Percentiles rank a stretch among this genome's conserved stretches.
Conservation (phyloP, 92 coral and sea anemone species). For the Scolanthus callimorphus region DNA sequence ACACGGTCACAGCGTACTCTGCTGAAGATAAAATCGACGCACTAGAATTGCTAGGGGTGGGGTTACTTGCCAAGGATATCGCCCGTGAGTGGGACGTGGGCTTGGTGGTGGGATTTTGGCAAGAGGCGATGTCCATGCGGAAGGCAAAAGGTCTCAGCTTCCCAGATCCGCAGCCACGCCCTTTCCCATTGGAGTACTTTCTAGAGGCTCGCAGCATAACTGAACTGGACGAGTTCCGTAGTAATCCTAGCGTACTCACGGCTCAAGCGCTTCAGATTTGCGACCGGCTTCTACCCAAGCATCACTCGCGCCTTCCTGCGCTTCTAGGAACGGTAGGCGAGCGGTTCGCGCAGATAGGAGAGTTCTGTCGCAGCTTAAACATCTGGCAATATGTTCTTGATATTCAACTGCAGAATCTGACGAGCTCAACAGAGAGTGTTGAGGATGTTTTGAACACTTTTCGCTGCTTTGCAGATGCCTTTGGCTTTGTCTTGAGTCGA, state of each 20-base stretch:
- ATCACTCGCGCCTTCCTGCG: conserved; percentile 75
- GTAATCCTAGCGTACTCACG: conserved; percentile 63
- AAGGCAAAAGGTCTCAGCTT: conserved; percentile 34
- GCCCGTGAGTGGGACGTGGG: conserved; percentile 79
- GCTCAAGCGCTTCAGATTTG: conserved; percentile 81
- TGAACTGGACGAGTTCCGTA: conserved; percentile 54
- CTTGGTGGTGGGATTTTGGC: conserved; percentile 76
- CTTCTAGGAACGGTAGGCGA: conserved; percentile 80
- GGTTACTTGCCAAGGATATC: conserved; percentile 67
- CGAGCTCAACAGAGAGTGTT: conserved; percentile 32
- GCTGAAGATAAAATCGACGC: conserved; percentile 61
- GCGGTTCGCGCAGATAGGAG: conserved; percentile 79
- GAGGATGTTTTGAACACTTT: conserved; percentile 73
- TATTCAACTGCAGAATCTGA: conserved; percentile 56
- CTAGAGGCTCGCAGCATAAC: conserved; percentile 56
- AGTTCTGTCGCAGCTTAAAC: conserved; percentile 74
- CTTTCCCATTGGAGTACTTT: conserved; percentile 68
- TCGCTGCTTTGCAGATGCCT: conserved; percentile 77
- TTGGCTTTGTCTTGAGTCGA: conserved; percentile 76
- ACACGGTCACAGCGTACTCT: conserved; percentile 53
- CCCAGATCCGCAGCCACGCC: conserved; percentile 17
- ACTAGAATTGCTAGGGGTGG: conserved; percentile 70
- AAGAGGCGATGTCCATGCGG: conserved; percentile 58
- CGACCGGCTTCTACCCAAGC: conserved; percentile 53
- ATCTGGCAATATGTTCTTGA: conserved; percentile 73